A percentile compares a stretch with the other conserved stretches of the same genome.
phyloP scores from a whole-genome alignment of 64 coral and sea anemone species.

The Montipora capricornis region DNA sequence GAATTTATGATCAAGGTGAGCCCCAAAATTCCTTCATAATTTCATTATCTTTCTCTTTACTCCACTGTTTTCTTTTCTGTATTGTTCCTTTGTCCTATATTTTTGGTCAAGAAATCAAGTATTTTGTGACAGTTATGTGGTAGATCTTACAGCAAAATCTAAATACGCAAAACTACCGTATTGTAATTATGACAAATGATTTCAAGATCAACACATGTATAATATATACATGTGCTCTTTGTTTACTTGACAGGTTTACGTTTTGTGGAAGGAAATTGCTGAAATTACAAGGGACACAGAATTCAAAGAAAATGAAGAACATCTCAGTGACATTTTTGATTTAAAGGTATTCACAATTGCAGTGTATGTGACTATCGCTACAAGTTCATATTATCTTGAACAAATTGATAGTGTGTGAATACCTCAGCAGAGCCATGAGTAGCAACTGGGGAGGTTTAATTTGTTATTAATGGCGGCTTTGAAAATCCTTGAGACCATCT shows the following conservation, averaged over 20 bases:
- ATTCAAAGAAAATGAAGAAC: slow-evolving; percentile 31
- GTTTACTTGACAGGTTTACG: neutral
- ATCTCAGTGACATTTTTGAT: slow-evolving; percentile 45
- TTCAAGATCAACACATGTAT: neutral
- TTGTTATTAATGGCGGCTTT: neutral
- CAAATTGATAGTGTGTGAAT: neutral
- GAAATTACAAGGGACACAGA: neutral
- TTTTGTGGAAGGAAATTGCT: slow-evolving; percentile 24
- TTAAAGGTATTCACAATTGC: slow-evolving; percentile 7
- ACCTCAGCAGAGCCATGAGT: neutral
- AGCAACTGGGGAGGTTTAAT: neutral
- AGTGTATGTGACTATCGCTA: neutral
- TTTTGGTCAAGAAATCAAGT: neutral
- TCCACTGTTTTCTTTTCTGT: too few species aligned
- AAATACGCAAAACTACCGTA: neutral
- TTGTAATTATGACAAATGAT: neutral
- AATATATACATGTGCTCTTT: neutral
- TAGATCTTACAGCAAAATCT: neutral
- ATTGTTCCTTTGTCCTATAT: too few species aligned
- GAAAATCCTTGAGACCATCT: too few species aligned
- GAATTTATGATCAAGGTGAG: neutral
- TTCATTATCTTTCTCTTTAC: too few species aligned
- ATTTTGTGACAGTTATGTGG: neutral
- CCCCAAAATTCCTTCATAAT: neutral
- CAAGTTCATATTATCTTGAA: neutral